Evolutionary conservation across 2,797 vertebrate genomes (phyloP).

Genomic region (Heliangelus exortis): DNA sequence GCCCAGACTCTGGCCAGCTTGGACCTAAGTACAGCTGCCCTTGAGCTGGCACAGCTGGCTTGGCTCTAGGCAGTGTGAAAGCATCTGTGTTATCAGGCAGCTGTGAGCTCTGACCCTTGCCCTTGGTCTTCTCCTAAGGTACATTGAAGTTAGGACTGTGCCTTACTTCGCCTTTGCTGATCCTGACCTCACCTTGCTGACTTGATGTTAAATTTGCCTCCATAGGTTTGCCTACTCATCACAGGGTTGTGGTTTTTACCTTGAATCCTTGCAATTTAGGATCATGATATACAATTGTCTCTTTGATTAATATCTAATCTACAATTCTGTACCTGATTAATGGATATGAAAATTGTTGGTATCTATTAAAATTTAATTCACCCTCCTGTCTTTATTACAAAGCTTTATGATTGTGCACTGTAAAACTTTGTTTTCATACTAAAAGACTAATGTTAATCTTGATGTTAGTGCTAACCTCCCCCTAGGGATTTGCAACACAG

Average conservation of each 20-base stretch:
- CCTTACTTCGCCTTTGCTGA: background rate
- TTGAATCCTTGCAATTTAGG: background rate
- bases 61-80: background rate
- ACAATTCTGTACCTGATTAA: background rate
- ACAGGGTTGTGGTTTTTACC: background rate
- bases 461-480: background rate
- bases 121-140: background rate
- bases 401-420: background rate
- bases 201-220: background rate
- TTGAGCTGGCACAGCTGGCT: background rate
- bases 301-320: background rate
- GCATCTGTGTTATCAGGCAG: background rate
- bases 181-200: background rate
- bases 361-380: background rate
- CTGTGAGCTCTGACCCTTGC: background rate
- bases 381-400: background rate
- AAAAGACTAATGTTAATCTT: background rate
- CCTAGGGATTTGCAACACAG: background rate
- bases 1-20: background rate
- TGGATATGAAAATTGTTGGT: background rate
- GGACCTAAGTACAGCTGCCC: background rate
- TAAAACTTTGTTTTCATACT: background rate
- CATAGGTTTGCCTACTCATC: background rate
- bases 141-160: background rate
- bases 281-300: background rate